These are phyloP conservation scores for Parazoanthus atlanticus DNA, from an alignment of 92 coral and sea anemone species.

Conservation along the genomic window DNA sequence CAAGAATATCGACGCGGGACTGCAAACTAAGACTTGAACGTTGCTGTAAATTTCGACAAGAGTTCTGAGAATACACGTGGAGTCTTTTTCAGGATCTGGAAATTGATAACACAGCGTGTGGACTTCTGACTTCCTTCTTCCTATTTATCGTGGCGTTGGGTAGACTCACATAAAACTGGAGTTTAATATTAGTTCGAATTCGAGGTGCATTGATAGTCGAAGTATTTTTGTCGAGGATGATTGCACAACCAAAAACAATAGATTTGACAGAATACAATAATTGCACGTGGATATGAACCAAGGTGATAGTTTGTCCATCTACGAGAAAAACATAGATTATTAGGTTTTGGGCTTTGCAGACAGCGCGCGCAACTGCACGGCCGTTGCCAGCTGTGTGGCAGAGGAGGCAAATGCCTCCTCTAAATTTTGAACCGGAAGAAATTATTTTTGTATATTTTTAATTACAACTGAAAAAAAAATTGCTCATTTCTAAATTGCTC, in stretches of 20 bases:
- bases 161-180: not conserved
- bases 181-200: not conserved
- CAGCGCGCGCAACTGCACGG: not conserved
- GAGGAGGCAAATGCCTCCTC: too few species aligned
- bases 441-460: too few species aligned
- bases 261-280: not conserved
- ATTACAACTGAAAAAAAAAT: too few species aligned
- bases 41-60: not conserved
- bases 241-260: not conserved
- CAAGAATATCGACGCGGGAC: not conserved
- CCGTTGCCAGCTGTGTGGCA: too few species aligned
- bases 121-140: not conserved
- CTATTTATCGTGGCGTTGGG: not conserved
- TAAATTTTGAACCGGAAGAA: too few species aligned
- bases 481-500: too few species aligned
- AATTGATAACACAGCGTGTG: too few species aligned
- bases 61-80: not conserved
- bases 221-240: not conserved
- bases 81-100: too few species aligned
- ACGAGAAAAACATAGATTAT: not conserved
- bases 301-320: not conserved
- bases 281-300: not conserved
- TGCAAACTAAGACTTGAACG: not conserved
- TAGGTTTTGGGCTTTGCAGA: not conserved
- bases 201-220: not conserved